Evolutionary conservation across 1,140 invertebrate genomes (phyloP), one percentile per base, ranked within the genome.

Genomic region (Anadara kagoshimensis): DNA sequence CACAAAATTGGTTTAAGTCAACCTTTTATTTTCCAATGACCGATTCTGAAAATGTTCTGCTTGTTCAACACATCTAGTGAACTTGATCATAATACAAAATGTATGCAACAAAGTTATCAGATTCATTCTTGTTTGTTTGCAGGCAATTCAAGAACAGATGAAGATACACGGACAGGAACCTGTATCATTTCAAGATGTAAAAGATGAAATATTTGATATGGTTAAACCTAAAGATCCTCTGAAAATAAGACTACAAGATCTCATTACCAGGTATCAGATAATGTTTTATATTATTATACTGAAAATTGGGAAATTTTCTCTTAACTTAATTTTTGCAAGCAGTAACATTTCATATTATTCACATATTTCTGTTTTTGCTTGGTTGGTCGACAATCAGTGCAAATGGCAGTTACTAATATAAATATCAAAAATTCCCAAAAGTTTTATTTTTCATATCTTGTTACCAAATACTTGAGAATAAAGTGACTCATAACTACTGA

Each of bases 191-290:
- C 94, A 97, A 78, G 96, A 98, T 91, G 94, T 99, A 0, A 97
- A 97, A 90, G 95, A 98, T 90, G 97, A 98, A 90, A 96, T 99
- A 80, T 98, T 98, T 91, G 97, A 99, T 90, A 98, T 99, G 97
- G 95, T 98, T 0, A 94, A 96, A 81, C 96, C 97, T 1, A 92
- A 91, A 65, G 92, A 98, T 90, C 93, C 95, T 0, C 90, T 92
- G 5, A 93, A 93, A 86, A 97, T 99, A 76, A 98, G 96, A 0
- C 89, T 98, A 1, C 92, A 94, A 82, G 97, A 99, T 91, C 91
- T 99, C 62, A 89, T 93, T 18, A 86, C 86, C 44, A 91, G 91
- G 91, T 91, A 80, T 80, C 81, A 47, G 36, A 41, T 3, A 36
- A 36, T 36, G n/a, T n/a, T n/a, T n/a, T n/a, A n/a, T n/a, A n/a